A percentile compares a stretch with the other conserved stretches of the same genome.
Evolutionary conservation across 2,797 vertebrate genomes (phyloP).

Genomic region (Lemur catta): DNA sequence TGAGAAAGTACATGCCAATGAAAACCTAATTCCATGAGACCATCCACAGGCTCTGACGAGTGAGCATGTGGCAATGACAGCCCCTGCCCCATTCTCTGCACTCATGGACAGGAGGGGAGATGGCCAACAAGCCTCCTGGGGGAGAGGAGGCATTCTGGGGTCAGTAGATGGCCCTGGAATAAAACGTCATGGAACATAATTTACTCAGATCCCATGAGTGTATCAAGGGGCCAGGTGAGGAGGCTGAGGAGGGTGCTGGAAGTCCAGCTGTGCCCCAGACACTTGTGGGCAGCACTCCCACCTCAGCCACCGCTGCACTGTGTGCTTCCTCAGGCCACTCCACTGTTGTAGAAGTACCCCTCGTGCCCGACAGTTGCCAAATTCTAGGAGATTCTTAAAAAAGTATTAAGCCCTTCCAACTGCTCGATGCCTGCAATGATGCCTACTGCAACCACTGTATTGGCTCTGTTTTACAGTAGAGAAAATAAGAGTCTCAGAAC

Average conservation of each 20-base stretch:
- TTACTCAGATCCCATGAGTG: no score
- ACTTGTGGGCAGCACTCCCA: no score
- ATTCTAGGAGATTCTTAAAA: not conserved
- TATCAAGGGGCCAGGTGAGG: no score
- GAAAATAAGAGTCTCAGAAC: not conserved
- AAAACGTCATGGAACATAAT: no score
- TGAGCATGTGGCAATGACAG: not conserved
- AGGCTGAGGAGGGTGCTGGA: no score
- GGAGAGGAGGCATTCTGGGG: not conserved
- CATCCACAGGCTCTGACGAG: not conserved
- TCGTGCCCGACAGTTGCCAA: not conserved
- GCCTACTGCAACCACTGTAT: not conserved
- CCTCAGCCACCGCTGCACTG: no score
- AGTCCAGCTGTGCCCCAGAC: no score
- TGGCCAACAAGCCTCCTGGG: no score
- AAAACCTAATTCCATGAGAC: not conserved
- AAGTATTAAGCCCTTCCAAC: not conserved
- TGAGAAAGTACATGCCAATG: not conserved
- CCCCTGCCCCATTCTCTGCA: not conserved
- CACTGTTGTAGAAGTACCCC: no score
- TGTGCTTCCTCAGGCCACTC: no score
- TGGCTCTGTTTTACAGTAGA: not conserved
- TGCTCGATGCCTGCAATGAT: not conserved
- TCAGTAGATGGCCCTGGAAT: not conserved
- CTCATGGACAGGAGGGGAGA: not conserved